phyloP scores from a whole-genome alignment of 2,113 vertebrate species.

The Camelus dromedarius region DNA sequence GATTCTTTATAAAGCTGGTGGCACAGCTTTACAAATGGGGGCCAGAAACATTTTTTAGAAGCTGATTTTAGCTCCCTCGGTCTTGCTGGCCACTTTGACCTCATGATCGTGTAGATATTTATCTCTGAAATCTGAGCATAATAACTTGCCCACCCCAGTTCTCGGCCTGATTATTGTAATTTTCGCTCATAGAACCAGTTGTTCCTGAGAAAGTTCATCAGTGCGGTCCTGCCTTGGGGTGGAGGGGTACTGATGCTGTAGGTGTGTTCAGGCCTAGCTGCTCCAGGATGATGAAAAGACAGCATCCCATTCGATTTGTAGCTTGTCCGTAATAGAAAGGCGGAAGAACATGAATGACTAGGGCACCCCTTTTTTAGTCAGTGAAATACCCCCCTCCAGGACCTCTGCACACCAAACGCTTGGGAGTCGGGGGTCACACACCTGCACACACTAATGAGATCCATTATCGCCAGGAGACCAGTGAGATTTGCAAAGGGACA shows the following conservation, averaged over 20 bases:
- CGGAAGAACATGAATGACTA: not conserved
- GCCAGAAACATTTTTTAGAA: not conserved
- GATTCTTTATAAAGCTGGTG: not conserved
- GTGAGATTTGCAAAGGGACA: not conserved
- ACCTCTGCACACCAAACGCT: not conserved
- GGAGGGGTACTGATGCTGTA: not conserved
- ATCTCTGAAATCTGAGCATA: not conserved
- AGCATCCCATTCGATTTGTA: too few species aligned
- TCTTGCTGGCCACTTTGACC: not conserved
- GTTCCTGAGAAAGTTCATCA: not conserved
- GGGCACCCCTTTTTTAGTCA: not conserved
- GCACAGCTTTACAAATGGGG: not conserved
- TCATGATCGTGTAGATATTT: too few species aligned
- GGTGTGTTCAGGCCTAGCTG: not conserved
- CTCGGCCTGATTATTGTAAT: not conserved
- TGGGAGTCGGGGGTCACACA: conserved; percentile 22
- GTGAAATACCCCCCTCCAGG: not conserved
- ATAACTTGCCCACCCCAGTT: not conserved
- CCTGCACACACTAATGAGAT: conserved; percentile 53
- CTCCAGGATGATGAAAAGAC: not conserved
- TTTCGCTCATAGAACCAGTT: not conserved
- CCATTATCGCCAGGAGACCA: not conserved
- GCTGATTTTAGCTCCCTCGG: not conserved
- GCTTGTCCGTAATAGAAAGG: not conserved
- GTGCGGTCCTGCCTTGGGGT: not conserved